Percentiles rank a stretch among this genome's conserved stretches.
Evolutionary conservation across 2,797 vertebrate species (phyloP).

Genomic region (Chelonia mydas): DNA sequence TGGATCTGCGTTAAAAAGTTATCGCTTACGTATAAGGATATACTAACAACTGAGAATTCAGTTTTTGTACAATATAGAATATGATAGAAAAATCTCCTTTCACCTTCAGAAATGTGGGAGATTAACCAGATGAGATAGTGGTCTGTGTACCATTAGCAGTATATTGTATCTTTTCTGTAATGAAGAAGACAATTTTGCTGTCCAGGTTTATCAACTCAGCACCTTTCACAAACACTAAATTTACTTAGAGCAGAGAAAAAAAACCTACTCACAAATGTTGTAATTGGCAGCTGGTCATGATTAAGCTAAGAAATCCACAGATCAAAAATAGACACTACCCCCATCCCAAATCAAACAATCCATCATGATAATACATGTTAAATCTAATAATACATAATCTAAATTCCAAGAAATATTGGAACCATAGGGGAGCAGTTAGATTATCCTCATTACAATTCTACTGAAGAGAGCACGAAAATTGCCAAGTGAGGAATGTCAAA

Average conservation of each 20-base stretch:
- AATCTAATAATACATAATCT: no score
- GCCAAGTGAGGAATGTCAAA: constrained; percentile 10
- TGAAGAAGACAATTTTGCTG: neutral
- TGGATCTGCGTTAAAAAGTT: neutral
- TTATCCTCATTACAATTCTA: neutral
- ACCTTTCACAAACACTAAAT: neutral
- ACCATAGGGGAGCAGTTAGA: neutral
- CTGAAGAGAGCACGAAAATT: constrained; percentile 32
- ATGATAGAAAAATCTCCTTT: neutral
- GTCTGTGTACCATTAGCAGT: neutral
- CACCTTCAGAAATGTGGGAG: neutral
- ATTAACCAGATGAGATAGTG: neutral
- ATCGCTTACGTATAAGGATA: neutral
- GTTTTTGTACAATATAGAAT: neutral
- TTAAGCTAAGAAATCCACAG: neutral
- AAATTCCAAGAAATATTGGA: constrained; percentile 1
- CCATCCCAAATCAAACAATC: neutral
- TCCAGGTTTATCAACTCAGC: neutral
- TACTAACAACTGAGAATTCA: neutral
- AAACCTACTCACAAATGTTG: no score
- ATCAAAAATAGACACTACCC: neutral
- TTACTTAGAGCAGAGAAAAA: neutral
- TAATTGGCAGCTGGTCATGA: neutral
- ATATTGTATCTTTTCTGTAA: neutral
- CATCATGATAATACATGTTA: neutral